Evolutionary conservation across 2,888 invertebrate genomes (phyloP).

Genomic region (Stenolophus ochropezus): DNA sequence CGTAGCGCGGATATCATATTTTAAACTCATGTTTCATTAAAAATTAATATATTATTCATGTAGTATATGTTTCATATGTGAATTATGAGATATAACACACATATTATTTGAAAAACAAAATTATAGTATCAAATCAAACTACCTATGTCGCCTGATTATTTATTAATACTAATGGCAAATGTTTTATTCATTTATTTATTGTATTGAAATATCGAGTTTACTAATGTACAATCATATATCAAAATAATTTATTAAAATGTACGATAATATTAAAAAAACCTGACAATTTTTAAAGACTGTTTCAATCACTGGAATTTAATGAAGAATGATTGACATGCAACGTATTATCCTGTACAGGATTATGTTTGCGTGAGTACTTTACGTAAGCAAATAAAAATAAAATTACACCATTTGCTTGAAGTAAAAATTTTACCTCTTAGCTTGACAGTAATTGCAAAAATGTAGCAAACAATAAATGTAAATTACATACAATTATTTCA

Average conservation of each 20-base stretch:
- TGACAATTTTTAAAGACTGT: background rate
- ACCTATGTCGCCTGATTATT: background rate
- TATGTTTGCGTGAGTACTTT: background rate
- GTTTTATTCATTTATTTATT: slow-evolving; percentile 8
- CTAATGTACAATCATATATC: background rate
- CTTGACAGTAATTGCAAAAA: background rate
- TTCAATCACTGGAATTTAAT: too few relatives aligned
- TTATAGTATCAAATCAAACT: background rate
- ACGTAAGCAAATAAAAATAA: background rate
- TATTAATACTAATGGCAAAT: slow-evolving; percentile 10
- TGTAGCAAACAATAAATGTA: background rate
- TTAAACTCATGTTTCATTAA: background rate
- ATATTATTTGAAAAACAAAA: background rate
- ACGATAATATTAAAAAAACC: background rate
- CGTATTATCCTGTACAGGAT: background rate
- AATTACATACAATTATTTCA: background rate
- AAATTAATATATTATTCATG: slow-evolving; percentile 6
- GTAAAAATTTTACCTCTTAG: background rate
- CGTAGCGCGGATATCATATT: background rate
- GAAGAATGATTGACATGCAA: background rate
- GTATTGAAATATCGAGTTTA: background rate
- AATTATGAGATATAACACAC: background rate
- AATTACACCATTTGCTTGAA: background rate
- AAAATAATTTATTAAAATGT: background rate
- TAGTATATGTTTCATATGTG: background rate